Conservation (phyloP, 2,888 invertebrate species). For the Calameuta idolon region DNA sequence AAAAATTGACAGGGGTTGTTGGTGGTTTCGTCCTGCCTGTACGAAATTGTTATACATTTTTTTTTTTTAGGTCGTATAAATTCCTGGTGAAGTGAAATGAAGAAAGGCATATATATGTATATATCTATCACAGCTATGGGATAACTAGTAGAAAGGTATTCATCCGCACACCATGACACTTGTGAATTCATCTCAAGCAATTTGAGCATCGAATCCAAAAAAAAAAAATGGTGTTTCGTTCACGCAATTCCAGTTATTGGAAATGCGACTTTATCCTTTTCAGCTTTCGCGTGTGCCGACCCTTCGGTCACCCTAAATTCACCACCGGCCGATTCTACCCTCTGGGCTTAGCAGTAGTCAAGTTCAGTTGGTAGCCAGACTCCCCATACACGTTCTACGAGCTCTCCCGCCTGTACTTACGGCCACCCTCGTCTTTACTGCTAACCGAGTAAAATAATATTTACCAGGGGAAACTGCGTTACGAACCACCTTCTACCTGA, state of each 20-base stretch:
- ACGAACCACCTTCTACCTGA: neutral
- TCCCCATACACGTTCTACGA: neutral
- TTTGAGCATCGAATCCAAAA: neutral
- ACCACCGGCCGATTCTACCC: neutral
- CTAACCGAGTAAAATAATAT: neutral
- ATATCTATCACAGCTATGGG: neutral
- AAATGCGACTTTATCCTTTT: neutral
- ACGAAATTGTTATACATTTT: too few relatives aligned
- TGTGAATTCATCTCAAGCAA: neutral
- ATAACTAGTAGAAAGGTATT: too few relatives aligned
- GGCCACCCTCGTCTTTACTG: neutral
- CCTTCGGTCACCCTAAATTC: neutral
- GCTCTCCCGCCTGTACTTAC: neutral
- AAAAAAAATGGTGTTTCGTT: neutral
- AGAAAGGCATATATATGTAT: too few relatives aligned
- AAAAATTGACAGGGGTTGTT: conserved; percentile 47
- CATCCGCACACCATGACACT: neutral
- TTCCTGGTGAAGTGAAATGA: neutral
- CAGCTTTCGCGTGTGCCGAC: neutral
- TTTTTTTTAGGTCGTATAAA: neutral
- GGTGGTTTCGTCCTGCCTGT: conserved; percentile 45
- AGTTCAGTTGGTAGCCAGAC: neutral
- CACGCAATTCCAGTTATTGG: neutral
- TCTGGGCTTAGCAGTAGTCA: neutral
- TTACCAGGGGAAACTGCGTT: neutral